A percentile compares a stretch with the other conserved stretches of the same genome.
phyloP scores from a whole-genome alignment of 2,888 invertebrate genomes.

The Cylindroiulus punctatus region DNA sequence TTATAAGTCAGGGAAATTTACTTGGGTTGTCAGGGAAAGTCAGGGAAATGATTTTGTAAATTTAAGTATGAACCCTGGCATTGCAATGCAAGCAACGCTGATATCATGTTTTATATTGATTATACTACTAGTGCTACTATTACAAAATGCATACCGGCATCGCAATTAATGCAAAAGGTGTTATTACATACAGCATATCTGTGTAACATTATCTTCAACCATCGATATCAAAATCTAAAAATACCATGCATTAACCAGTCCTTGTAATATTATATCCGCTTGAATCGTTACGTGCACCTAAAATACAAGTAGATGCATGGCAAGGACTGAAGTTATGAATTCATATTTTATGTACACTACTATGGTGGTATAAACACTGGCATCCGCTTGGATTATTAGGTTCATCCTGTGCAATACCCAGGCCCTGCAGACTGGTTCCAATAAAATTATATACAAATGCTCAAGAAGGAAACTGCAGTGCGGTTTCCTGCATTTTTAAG shows the following conservation, averaged over 20 bases:
- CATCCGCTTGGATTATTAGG: slow-evolving; percentile 25
- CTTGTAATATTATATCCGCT: background rate
- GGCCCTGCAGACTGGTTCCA: background rate
- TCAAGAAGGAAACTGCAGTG: background rate
- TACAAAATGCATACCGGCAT: background rate
- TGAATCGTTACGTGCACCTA: background rate
- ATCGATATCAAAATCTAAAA: background rate
- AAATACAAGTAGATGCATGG: background rate
- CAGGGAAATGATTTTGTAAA: no score
- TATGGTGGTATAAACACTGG: slow-evolving; percentile 4
- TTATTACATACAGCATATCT: background rate
- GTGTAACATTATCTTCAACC: background rate
- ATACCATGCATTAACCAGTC: background rate
- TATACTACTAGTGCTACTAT: background rate
- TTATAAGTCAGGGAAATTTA: no score
- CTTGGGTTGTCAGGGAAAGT: no score
- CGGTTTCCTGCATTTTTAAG: background rate
- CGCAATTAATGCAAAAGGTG: background rate
- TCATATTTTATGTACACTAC: background rate
- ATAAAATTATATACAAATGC: background rate
- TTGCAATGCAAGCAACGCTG: no score
- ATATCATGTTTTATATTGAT: background rate
- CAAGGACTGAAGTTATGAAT: background rate
- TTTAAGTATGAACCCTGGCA: no score
- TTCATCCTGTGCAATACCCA: slow-evolving; percentile 10